A percentile compares a stretch with the other conserved stretches of the same genome.
phyloP scores from a whole-genome alignment of 2,113 vertebrate species.

The Stigmatopora argus region DNA sequence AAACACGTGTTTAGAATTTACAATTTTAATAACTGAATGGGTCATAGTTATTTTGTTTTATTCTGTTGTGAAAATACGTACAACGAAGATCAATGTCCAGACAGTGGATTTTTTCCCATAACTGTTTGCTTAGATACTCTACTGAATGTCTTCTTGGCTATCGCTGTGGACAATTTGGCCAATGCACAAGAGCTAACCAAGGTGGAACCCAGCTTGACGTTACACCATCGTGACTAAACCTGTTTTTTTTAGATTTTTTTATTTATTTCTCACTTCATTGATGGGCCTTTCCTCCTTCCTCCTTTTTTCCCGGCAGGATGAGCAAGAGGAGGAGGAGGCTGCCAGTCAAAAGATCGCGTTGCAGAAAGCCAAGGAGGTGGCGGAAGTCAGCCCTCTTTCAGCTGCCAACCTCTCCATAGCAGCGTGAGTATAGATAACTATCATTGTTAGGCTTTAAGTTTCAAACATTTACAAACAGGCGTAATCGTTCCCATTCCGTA shows the following conservation, averaged over 20 bases:
- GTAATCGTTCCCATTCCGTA: not conserved
- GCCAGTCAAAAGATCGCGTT: constrained; percentile 90
- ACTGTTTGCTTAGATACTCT: constrained; percentile 78
- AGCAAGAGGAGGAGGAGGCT: constrained; percentile 91
- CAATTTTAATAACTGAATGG: not conserved
- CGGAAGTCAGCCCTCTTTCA: constrained; percentile 93
- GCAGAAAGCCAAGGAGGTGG: constrained; percentile 95
- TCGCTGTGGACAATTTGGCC: constrained; percentile 91
- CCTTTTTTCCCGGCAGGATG: constrained; percentile 72
- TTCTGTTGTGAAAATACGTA: constrained; percentile 1
- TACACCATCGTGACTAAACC: not conserved
- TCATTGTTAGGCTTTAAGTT: not conserved
- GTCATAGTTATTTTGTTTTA: not conserved
- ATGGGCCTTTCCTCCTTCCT: constrained; percentile 6
- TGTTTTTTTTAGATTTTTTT: not conserved
- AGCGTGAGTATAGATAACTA: constrained; percentile 76
- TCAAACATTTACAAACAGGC: not conserved
- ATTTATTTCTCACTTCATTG: not conserved
- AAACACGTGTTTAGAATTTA: not conserved
- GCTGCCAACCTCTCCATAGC: constrained; percentile 89
- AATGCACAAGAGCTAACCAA: constrained; percentile 89
- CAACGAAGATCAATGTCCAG: constrained; percentile 15
- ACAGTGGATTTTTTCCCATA: constrained; percentile 43
- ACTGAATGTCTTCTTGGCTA: constrained; percentile 92
- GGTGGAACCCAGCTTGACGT: constrained; percentile 57